Evolutionary conservation across 2,888 invertebrate species (phyloP), one percentile per base, ranked within the genome.

Genomic region (Acholoe squamosa): DNA sequence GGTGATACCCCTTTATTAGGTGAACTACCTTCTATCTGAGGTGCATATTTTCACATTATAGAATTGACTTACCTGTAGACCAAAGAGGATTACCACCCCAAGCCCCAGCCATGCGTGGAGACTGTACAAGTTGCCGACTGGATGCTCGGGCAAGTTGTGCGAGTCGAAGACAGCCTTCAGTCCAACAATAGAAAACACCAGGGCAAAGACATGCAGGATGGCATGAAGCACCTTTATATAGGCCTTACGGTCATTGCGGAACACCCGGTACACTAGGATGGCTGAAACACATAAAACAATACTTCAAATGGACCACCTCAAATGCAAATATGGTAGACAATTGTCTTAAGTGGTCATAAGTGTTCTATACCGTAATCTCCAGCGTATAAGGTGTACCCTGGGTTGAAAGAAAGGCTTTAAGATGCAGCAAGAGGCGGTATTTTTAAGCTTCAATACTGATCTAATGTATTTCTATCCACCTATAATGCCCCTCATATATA

Each of bases 91-190:
- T 16, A 98, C 97, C 22, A 97, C 97, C n/a, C 96, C 96, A 28
- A 98, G 94, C 12, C 98, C 98, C 89, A 98, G 94, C 98, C 98
- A 98, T 91, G 98, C 98, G 95, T 98, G 98, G 88, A 98, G 95
- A 16, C 94, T 94, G 93, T 96, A 96, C 90, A 96, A 90, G 93
- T 96, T 98, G 16, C 97, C 97, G 10, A 93, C 93, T 0, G 94
- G 94, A 0, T 92, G 89, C 91, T 93, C 90, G 10, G 91, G 90
- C 86, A 95, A 93, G 92, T 96, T 97, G 95, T 98, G 98, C 89
- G 97, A 97, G 95, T 98, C 97, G 94, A 98, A 98, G 3, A 97
- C 98, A 3, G 98, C 98, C 94, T 97, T 97, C 90, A 98, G 96
- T 28, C 97, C 98, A 91, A 98, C 97, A 19, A 97, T 96, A 19